phyloP scores from a whole-genome alignment of 2,113 vertebrate genomes.

The Myotis lucifugus region DNA sequence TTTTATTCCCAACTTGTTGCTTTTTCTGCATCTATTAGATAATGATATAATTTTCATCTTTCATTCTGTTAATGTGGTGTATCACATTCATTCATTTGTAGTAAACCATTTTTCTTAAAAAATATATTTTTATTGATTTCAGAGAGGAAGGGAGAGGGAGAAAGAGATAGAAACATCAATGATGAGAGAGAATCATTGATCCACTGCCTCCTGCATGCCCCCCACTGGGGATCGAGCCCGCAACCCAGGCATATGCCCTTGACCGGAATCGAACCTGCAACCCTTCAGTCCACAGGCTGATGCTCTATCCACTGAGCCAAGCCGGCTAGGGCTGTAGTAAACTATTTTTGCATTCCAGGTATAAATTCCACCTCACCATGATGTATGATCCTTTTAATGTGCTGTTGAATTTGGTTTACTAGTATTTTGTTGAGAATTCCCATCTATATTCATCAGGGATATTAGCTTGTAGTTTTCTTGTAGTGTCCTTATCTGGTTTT shows the following conservation, averaged over 20 bases:
- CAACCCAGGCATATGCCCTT: too few relatives aligned
- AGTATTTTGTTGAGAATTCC: background rate
- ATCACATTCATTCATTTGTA: background rate
- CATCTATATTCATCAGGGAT: background rate
- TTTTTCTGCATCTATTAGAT: background rate
- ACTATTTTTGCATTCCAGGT: background rate
- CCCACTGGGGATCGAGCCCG: too few relatives aligned
- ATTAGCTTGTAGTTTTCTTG: background rate
- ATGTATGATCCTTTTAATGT: background rate
- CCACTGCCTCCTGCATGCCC: too few relatives aligned
- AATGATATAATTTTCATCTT: background rate
- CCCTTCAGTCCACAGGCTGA: too few relatives aligned
- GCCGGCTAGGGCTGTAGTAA: background rate
- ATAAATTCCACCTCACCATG: background rate
- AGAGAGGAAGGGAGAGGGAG: too few relatives aligned
- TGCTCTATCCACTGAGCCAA: too few relatives aligned
- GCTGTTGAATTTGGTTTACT: background rate
- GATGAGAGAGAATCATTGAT: too few relatives aligned
- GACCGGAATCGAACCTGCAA: too few relatives aligned
- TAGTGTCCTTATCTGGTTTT: background rate
- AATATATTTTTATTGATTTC: too few relatives aligned
- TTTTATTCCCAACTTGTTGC: background rate
- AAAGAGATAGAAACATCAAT: too few relatives aligned
- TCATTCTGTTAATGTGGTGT: background rate
- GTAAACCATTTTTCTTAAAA: background rate